Evolutionary conservation across 2,113 vertebrate genomes (phyloP), one percentile per base, ranked within the genome.

Genomic region (Pitta sordida): DNA sequence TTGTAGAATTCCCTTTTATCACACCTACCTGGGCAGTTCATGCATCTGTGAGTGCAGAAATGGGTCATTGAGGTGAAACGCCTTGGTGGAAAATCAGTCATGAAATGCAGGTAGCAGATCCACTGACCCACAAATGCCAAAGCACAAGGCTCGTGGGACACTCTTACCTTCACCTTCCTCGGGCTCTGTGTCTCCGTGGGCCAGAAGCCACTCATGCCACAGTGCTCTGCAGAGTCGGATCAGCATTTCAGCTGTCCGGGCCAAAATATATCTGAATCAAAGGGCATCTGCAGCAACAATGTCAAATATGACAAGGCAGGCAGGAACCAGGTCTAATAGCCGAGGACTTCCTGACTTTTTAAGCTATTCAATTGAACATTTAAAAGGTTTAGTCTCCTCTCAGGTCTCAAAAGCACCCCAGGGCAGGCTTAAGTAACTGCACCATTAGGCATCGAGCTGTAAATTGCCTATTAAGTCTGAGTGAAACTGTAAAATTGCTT

Each of bases 401-500:
- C 96, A 96, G 96, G 96, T 95, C 97, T 97, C 60, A 86, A 96
- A 96, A 97, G 97, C 92, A 96, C 97, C 94, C 97, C 93, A 93
- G 96, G 97, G 97, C 97, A 97, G 94, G 96, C 96, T 97, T 97
- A 97, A 97, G 97, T 97, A 97, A 97, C 97, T 97, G 92, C 53
- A 86, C 98, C 97, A 98, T 98, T 98, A 98, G 97, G 97, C 97
- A 96, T 94, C 85, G 95, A 96, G 96, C 97, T 97, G 97, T 96
- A 98, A 98, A 98, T 98, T 98, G 98, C 97, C 97, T 97, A 98
- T 98, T 98, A 98, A 98, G 95, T 91, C 97, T 97, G 97, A 98
- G 96, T 97, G 96, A 97, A 98, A 97, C 97, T 98, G 98, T 98
- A 98, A 98, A 98, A 98, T 98, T 97, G 97, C 98, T 97, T 98